Evolutionary conservation across 2,113 vertebrate species (phyloP), one percentile per base, ranked within the genome.

Genomic region (Grammomys dolichurus): DNA sequence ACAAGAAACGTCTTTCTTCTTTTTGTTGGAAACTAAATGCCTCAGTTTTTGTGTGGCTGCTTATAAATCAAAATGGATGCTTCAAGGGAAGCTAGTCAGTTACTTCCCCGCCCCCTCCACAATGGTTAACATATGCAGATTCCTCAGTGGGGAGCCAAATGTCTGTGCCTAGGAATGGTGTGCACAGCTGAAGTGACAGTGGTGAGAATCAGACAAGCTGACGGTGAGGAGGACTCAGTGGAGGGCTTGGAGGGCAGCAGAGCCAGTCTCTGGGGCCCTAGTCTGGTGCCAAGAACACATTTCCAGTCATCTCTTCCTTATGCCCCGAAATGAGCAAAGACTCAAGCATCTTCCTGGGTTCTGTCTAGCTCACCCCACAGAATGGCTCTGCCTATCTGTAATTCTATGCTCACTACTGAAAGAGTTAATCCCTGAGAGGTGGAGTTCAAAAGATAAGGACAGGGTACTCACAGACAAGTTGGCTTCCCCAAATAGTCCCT

Each of bases 101-200:
- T 65, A 91, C 40, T 40, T 40, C 40, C 40, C 40, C 40, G 2
- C 40, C 2, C 40, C 40, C 40, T 40, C 40, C 40, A 40, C 40
- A 98, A 91, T 92, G 43, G 93, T 88, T 97, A 97, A 96, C 92
- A 58, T 95, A 96, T 96, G 96, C 97, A 97, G 97, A 93, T 54
- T 92, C 92, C 7, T 0, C 96, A 96, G 95, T 96, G 95, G 95
- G 90, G 85, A 96, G 96, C 93, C 95, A 70, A 89, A 54, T 16
- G 94, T 86, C 90, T 97, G 92, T 95, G 90, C 90, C 90, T 80
- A 40, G 85, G 90, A 90, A 95, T 86, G 92, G 80, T 93, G 72
- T 4, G 4, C 95, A 92, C 95, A 98, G 97, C 92, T 96, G 84
- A 96, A 85, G 85, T 24, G 96, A 93, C 90, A 96, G 97, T 95